These are phyloP conservation scores for Anisognathus igniventris DNA, from an alignment of 2,797 vertebrate genomes.

Conservation along the genomic window DNA sequence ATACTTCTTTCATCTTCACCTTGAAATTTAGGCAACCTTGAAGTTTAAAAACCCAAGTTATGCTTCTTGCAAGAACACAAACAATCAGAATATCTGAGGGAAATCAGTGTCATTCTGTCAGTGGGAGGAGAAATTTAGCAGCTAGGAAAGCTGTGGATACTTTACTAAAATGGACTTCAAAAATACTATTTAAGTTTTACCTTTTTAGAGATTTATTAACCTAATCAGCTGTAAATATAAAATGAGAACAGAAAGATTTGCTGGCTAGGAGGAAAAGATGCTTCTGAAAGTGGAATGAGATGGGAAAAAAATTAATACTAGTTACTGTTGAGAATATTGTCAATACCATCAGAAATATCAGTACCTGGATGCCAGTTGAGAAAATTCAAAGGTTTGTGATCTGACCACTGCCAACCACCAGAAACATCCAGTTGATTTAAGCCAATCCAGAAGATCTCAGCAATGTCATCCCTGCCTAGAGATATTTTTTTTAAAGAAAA, in stretches of 20 bases:
- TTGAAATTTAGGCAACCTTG: neutral
- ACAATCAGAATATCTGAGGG: neutral
- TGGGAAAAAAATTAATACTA: neutral
- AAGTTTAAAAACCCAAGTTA: neutral
- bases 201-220: neutral
- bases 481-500: neutral
- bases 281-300: neutral
- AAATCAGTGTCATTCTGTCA: neutral
- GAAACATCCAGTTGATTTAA: slow-evolving; percentile 87
- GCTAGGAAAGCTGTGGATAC: neutral
- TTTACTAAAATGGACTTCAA: neutral
- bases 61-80: neutral
- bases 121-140: neutral
- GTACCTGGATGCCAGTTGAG: slow-evolving; percentile 88
- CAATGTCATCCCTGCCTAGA: slow-evolving; percentile 74
- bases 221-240: neutral
- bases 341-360: neutral
- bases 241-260: neutral
- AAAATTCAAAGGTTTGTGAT: slow-evolving; percentile 83
- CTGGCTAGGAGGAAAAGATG: neutral
- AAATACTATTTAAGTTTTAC: neutral
- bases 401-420: slow-evolving; percentile 96
- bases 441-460: slow-evolving; percentile 89
- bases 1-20: neutral
- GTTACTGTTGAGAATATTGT: neutral